Evolutionary conservation across 2,113 vertebrate genomes (phyloP).

Genomic region (Epinephelus cyanopodus): DNA sequence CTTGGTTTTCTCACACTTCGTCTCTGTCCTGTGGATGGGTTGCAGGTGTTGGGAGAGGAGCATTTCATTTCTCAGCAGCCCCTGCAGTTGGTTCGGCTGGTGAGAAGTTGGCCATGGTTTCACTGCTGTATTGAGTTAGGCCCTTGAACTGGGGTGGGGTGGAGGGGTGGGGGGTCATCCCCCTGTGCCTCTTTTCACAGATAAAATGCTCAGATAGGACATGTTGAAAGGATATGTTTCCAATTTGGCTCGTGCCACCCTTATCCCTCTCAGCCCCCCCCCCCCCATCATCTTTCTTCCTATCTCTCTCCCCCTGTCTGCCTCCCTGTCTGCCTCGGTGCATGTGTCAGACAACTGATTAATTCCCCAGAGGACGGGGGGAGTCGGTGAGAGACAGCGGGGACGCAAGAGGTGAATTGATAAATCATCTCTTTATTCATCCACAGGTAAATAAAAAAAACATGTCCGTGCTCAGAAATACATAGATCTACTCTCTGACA

Average conservation of each 20-base stretch:
- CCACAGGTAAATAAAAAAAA: constrained; percentile 86
- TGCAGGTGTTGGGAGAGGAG: constrained; percentile 55
- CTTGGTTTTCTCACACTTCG: neutral
- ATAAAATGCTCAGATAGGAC: constrained; percentile 81
- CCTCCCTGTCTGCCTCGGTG: constrained; percentile 70
- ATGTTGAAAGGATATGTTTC: constrained; percentile 84
- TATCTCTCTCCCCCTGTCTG: constrained; percentile 66
- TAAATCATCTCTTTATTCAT: constrained; percentile 86
- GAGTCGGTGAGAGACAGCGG: constrained; percentile 3
- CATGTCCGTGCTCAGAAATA: constrained; percentile 71
- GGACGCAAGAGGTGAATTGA: constrained; percentile 73
- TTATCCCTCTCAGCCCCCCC: constrained; percentile 59
- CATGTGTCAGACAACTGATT: constrained; percentile 89
- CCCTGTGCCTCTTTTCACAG: constrained; percentile 68
- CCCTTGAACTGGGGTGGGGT: constrained; percentile 60
- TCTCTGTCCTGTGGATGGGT: constrained; percentile 27
- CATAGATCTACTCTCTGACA: constrained; percentile 68
- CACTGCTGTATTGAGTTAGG: constrained; percentile 56
- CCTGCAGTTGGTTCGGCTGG: constrained; percentile 4
- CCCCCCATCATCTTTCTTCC: constrained; percentile 50
- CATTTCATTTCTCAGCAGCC: constrained; percentile 20
- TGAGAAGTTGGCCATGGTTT: constrained; percentile 40
- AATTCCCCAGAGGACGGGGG: constrained; percentile 73
- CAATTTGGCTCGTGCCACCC: constrained; percentile 85
- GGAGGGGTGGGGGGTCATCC: constrained; percentile 46